Conservation (phyloP, 2,888 invertebrate species). For the Andrena flavipes region DNA sequence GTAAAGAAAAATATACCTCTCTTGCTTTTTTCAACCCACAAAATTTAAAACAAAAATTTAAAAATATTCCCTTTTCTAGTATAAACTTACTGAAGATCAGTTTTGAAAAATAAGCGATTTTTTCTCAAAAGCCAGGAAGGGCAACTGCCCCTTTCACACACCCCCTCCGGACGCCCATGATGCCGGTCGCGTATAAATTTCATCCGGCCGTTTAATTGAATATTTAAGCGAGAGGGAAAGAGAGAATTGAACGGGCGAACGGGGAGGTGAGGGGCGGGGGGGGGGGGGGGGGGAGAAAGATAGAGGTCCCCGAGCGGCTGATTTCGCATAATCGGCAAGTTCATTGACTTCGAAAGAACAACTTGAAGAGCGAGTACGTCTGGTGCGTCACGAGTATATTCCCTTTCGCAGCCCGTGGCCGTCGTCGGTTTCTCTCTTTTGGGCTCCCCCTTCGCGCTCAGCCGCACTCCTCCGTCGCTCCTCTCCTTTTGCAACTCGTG, state of each 20-base stretch:
- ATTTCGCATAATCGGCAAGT: slow-evolving; percentile 65
- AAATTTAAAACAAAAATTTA: too few species aligned
- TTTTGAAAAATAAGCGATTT: too few species aligned
- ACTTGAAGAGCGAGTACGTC: slow-evolving; percentile 50
- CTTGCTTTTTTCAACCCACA: too few species aligned
- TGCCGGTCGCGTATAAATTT: slow-evolving; percentile 49
- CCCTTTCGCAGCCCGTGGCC: slow-evolving; percentile 41
- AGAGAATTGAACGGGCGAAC: background rate
- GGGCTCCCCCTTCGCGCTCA: slow-evolving; percentile 13
- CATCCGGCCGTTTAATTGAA: slow-evolving; percentile 60
- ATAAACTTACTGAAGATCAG: too few species aligned
- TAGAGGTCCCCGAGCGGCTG: slow-evolving; percentile 25
- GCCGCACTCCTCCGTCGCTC: slow-evolving; percentile 6
- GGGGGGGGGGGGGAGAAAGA: background rate
- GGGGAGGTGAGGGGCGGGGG: background rate
- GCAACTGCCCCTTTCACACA: too few species aligned
- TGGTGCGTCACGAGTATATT: slow-evolving; percentile 60
- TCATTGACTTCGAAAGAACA: slow-evolving; percentile 61
- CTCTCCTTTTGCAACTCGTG: background rate
- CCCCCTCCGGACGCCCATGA: too few species aligned
- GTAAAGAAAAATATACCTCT: too few species aligned
- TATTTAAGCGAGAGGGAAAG: slow-evolving; percentile 42
- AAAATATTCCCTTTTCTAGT: too few species aligned
- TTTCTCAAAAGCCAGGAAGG: too few species aligned
- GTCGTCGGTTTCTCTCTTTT: slow-evolving; percentile 53